A percentile compares a stretch with the other conserved stretches of the same genome.
Conservation (phyloP, 2,888 invertebrate genomes). For the Rotaria sp. region DNA sequence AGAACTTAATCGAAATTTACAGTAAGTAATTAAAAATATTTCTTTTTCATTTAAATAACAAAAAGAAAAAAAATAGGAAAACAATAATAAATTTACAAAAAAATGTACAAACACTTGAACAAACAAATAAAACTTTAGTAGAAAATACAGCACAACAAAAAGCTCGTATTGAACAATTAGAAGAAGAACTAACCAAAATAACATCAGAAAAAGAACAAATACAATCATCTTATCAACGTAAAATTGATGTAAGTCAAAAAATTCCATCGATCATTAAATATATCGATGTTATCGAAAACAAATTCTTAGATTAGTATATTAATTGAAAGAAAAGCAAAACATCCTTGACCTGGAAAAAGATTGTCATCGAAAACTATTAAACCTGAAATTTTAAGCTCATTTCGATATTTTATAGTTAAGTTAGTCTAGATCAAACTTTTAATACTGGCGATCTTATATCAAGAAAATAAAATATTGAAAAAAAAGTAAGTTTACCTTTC, state of each 20-base stretch:
- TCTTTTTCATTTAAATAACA: not conserved
- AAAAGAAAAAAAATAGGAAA: not conserved
- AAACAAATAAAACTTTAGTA: constrained; percentile 38
- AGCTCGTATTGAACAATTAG: constrained; percentile 45
- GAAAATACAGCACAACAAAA: constrained; percentile 49
- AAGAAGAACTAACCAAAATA: constrained; percentile 46
- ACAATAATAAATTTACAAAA: not conserved
- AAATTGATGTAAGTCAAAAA: not conserved
- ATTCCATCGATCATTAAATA: too few species aligned
- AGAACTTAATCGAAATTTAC: constrained; percentile 87
- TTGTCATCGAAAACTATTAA: too few species aligned
- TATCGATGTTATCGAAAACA: too few species aligned
- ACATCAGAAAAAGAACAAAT: constrained; percentile 45
- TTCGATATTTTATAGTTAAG: too few species aligned
- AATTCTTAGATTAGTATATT: too few species aligned
- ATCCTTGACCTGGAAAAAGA: too few species aligned
- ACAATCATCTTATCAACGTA: not conserved
- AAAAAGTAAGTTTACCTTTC: too few species aligned
- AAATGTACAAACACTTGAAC: not conserved
- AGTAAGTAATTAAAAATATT: constrained; percentile 68
- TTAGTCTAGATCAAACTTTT: too few species aligned
- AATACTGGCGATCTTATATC: too few species aligned
- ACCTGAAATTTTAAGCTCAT: too few species aligned
- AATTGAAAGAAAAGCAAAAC: too few species aligned
- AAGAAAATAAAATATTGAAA: too few species aligned